Evolutionary conservation across 2,888 invertebrate species (phyloP).

Genomic region (Salticus scenicus): DNA sequence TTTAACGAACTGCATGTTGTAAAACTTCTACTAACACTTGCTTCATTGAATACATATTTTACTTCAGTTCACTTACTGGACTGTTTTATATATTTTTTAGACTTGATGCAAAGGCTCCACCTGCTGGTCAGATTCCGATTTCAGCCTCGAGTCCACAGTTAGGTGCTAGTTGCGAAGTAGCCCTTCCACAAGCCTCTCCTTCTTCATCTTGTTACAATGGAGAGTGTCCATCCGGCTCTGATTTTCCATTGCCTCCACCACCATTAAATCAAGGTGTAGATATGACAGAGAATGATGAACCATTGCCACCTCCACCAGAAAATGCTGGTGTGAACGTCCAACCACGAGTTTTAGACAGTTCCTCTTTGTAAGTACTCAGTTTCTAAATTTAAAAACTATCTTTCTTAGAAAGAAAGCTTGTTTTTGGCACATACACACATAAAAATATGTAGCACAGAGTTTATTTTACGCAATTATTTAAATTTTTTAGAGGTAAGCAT

Average conservation of each 20-base stretch:
- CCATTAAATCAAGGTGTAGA: slow-evolving; percentile 79
- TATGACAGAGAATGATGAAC: slow-evolving; percentile 80
- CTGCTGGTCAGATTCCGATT: neutral
- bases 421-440: too few species aligned
- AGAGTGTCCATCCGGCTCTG: slow-evolving; percentile 68
- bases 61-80: too few species aligned
- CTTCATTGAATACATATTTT: too few species aligned
- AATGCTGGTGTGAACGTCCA: slow-evolving; percentile 74
- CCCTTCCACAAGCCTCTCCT: neutral
- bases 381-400: too few species aligned
- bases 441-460: too few species aligned
- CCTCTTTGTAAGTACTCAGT: slow-evolving; percentile 56
- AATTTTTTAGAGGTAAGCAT: too few species aligned
- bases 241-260: slow-evolving; percentile 80
- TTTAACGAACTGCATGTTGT: too few species aligned
- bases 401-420: neutral
- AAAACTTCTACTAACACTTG: too few species aligned
- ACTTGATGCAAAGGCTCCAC: slow-evolving; percentile 16
- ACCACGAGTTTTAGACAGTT: slow-evolving; percentile 31
- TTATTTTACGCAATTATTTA: too few species aligned
- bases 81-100: too few species aligned
- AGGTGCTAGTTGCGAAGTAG: neutral
- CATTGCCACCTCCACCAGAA: slow-evolving; percentile 82
- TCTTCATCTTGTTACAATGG: slow-evolving; percentile 16
- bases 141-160: slow-evolving; percentile 47